Percentiles rank a stretch among this genome's conserved stretches.
Conservation (phyloP, 1,140 invertebrate species). For the Drosophila nigromelanica region DNA sequence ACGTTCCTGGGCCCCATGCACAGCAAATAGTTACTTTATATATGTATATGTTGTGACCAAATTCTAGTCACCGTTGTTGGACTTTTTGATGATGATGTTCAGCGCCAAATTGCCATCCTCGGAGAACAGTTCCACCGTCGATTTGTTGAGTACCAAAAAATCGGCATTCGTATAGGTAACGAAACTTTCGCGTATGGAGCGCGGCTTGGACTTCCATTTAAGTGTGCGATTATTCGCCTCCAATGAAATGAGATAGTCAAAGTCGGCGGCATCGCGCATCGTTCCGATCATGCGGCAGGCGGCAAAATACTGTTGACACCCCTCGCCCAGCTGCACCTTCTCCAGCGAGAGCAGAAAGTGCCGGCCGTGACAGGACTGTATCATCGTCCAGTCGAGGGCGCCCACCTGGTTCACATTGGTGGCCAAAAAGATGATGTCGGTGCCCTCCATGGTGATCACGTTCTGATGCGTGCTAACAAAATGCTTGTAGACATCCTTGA, state of each 20-base stretch:
- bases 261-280: conserved; percentile 98
- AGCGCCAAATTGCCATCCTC: conserved; percentile 99
- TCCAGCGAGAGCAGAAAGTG: conserved; percentile 99
- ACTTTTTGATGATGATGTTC: conserved; percentile 93
- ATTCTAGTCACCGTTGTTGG: conserved; percentile 8
- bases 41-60: too few relatives aligned
- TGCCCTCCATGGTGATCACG: conserved; percentile 98
- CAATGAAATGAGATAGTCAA: conserved; percentile 98
- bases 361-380: conserved; percentile 99
- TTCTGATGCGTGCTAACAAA: conserved; percentile 98
- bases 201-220: conserved; percentile 99
- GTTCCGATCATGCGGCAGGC: conserved; percentile 99
- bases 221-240: conserved; percentile 96
- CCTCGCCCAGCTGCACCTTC: conserved; percentile 98
- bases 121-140: conserved; percentile 98
- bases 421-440: conserved; percentile 99
- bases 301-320: conserved; percentile 99
- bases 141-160: conserved; percentile 99
- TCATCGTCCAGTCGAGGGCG: conserved; percentile 99
- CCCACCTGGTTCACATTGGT: conserved; percentile 99
- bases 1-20: background rate
- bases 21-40: background rate
- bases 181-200: conserved; percentile 99
- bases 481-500: conserved; percentile 98
- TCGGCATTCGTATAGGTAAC: conserved; percentile 98